Evolutionary conservation across 1,140 invertebrate species (phyloP), one percentile per base, ranked within the genome.

Genomic region (Acromyrmex heyeri): DNA sequence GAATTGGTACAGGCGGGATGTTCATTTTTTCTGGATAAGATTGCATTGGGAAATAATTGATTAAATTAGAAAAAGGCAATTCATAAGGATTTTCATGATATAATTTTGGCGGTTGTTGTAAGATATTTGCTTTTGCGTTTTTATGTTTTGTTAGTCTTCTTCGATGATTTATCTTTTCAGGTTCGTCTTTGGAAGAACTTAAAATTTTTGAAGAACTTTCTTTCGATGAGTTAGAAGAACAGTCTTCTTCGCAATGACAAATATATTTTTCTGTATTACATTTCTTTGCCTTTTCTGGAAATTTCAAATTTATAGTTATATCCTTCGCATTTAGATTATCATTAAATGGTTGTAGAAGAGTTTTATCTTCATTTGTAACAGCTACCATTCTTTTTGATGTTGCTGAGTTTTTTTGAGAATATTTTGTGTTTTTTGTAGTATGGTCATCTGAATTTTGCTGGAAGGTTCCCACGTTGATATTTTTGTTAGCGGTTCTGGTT

Each of bases 211-310:
- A 44, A 21, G 7, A 69, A 12, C 10, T 55, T 44, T 59, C 48
- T 7, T 18, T 27, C 7, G 14, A 53, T 2, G 53, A n/a, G 12
- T 16, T 55, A 18, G 34, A 34, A 2, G 53, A 18, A 21, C 57
- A 38, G 10, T 50, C 24, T 8, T 90, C 73, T 14, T 70, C 50
- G 50, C 92, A 93, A 12, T 88, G 89, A 38, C 93, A 94, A 67
- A 91, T 70, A 72, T 85, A 93, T 67, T 92, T 92, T 24, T 86
- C 75, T 18, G 69, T 62, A 6, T 87, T 75, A 27, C 55, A 62
- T 12, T 34, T 83, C 6, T 61, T 75, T 7, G 4, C 0, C 5
- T 44, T 61, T 24, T 61, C 69, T 34, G 2, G 24, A 21, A 38
- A 21, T 12, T 44, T 14, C 4, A 30, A 34, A 10, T 72, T 50